Percentiles rank a stretch among this genome's conserved stretches.
Evolutionary conservation across 2,888 invertebrate species (phyloP).

Genomic region (Rhaphigaster nebulosa): DNA sequence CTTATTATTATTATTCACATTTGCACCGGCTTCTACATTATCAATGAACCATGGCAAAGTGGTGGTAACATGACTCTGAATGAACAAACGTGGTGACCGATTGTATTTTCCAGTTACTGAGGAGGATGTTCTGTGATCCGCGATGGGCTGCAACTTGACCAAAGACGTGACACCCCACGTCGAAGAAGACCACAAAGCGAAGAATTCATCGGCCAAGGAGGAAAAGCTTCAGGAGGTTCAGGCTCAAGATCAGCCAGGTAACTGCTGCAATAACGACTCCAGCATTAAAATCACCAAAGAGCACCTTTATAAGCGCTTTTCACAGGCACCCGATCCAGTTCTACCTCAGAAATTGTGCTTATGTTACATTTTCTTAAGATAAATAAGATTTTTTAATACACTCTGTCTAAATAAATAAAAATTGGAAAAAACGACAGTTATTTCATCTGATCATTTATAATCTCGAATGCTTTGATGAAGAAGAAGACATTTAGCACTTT

Average conservation of each 20-base stretch:
- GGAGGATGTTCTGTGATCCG: slow-evolving; percentile 26
- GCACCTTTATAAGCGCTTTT: background rate
- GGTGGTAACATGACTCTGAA: background rate
- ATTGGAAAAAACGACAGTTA: background rate
- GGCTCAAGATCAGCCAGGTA: background rate
- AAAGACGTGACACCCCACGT: slow-evolving; percentile 52
- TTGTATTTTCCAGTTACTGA: background rate
- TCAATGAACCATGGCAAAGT: background rate
- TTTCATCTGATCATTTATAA: background rate
- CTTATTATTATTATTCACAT: background rate
- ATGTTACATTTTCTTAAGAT: background rate
- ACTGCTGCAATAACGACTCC: background rate
- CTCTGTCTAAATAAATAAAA: background rate
- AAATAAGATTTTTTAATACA: background rate
- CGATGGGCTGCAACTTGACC: slow-evolving; percentile 58
- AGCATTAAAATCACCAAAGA: background rate
- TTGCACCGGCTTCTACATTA: background rate
- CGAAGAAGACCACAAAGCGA: slow-evolving; percentile 48
- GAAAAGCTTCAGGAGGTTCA: background rate
- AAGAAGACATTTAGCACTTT: too few relatives aligned
- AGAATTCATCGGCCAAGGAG: background rate
- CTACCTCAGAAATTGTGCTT: background rate
- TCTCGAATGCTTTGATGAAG: background rate
- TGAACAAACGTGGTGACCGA: background rate
- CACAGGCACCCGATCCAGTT: background rate